These are phyloP conservation scores for Drosophila infuscata DNA, from an alignment of 2,888 invertebrate genomes.

Conservation along the genomic window DNA sequence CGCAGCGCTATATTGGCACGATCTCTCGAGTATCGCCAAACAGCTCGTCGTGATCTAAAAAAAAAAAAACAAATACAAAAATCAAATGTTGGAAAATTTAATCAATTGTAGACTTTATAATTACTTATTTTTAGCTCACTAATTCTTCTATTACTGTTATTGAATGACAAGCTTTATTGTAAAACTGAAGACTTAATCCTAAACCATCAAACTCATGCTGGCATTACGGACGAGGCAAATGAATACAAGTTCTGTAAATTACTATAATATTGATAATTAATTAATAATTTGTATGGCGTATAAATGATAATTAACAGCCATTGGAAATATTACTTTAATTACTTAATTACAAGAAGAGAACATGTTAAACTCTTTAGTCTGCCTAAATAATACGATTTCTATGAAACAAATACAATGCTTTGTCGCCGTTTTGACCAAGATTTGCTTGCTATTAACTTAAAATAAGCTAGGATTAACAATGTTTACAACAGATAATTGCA, in stretches of 20 bases:
- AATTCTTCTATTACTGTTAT: background rate
- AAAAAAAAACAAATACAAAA: background rate
- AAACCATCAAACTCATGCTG: too few species aligned
- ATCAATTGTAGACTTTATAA: background rate
- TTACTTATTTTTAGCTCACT: background rate
- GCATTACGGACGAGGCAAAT: background rate
- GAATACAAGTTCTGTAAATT: background rate
- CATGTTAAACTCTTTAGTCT: background rate
- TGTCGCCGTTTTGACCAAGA: background rate
- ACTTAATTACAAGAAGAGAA: background rate
- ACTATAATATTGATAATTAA: background rate
- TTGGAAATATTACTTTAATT: background rate
- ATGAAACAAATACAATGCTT: background rate
- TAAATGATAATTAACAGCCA: background rate
- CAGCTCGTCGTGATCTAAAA: conserved; percentile 90
- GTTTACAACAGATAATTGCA: background rate
- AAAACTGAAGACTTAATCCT: too few species aligned
- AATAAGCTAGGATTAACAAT: background rate
- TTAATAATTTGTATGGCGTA: background rate
- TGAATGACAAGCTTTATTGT: background rate
- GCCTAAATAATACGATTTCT: background rate
- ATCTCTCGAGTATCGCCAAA: conserved; percentile 92
- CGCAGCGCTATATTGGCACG: conserved; percentile 93
- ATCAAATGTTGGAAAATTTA: background rate
- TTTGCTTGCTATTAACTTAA: background rate